Conservation (phyloP, 2,797 vertebrate genomes). For the Cossypha dichroa region DNA sequence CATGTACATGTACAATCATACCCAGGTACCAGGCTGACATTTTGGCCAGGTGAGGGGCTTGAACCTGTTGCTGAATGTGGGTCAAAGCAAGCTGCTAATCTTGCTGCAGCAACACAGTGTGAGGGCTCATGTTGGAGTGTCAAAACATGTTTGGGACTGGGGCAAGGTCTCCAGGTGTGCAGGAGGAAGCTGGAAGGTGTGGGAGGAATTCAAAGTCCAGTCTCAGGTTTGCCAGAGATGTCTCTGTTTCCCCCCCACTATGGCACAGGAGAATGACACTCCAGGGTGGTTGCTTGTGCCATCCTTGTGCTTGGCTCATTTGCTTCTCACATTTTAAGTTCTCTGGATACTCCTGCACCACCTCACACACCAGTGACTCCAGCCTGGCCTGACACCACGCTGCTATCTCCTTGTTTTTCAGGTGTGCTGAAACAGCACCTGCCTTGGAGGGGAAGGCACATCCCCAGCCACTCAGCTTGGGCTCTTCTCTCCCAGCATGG, state of each 20-base stretch:
- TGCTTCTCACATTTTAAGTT: neutral
- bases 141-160: neutral
- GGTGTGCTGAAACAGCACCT: neutral
- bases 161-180: neutral
- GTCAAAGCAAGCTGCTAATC: neutral
- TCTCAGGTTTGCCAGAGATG: neutral
- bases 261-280: neutral
- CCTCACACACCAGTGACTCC: neutral
- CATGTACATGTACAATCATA: neutral
- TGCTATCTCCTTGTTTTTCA: neutral
- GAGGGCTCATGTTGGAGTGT: neutral
- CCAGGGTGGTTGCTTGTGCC: neutral
- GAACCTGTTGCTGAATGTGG: rapidly evolving
- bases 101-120: neutral
- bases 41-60: neutral
- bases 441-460: neutral
- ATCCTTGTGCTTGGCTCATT: neutral
- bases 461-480: neutral
- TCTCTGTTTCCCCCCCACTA: neutral
- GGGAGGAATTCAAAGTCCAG: neutral
- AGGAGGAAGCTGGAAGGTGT: neutral
- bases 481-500: neutral
- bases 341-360: neutral
- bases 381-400: rapidly evolving
- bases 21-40: neutral